phyloP scores from a whole-genome alignment of 2,888 invertebrate species.

The Drosophila nigricruria region DNA sequence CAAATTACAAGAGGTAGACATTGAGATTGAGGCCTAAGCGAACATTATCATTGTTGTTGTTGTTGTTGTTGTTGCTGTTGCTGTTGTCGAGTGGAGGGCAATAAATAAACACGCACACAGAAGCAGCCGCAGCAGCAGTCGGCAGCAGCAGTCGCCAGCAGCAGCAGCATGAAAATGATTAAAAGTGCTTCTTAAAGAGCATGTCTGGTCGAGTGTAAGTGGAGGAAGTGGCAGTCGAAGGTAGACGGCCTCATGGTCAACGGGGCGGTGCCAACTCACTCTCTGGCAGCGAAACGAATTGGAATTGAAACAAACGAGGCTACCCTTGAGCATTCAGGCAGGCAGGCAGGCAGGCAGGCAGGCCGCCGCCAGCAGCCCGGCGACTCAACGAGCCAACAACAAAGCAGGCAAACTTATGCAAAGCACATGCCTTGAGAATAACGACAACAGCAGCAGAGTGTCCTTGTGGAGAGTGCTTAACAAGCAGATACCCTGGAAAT shows the following conservation, averaged over 20 bases:
- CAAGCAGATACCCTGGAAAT: background rate
- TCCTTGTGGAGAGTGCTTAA: background rate
- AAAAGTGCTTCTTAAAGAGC: conserved; percentile 77
- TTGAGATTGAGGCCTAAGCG: conserved; percentile 77
- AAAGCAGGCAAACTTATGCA: conserved; percentile 34
- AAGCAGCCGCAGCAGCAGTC: conserved; percentile 45
- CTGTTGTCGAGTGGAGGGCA: conserved; percentile 58
- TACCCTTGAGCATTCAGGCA: conserved; percentile 53
- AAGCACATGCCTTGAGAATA: conserved; percentile 13
- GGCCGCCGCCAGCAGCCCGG: background rate
- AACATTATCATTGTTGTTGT: conserved; percentile 24
- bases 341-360: background rate
- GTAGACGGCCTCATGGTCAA: conserved; percentile 73
- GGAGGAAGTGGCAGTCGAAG: conserved; percentile 47
- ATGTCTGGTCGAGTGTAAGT: conserved; percentile 62
- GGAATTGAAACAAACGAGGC: conserved; percentile 59
- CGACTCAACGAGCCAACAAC: conserved; percentile 2
- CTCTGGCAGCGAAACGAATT: conserved; percentile 38
- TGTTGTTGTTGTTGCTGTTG: conserved; percentile 24
- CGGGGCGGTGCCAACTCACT: conserved; percentile 56
- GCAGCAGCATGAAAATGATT: conserved; percentile 76
- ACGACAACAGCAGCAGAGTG: background rate
- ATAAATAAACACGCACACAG: conserved; percentile 70
- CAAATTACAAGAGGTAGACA: conserved; percentile 79
- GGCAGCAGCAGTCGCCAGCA: conserved; percentile 39